Percentiles rank a stretch among this genome's conserved stretches.
Conservation (phyloP, 2,113 vertebrate genomes). For the Triplophysa rosa region DNA sequence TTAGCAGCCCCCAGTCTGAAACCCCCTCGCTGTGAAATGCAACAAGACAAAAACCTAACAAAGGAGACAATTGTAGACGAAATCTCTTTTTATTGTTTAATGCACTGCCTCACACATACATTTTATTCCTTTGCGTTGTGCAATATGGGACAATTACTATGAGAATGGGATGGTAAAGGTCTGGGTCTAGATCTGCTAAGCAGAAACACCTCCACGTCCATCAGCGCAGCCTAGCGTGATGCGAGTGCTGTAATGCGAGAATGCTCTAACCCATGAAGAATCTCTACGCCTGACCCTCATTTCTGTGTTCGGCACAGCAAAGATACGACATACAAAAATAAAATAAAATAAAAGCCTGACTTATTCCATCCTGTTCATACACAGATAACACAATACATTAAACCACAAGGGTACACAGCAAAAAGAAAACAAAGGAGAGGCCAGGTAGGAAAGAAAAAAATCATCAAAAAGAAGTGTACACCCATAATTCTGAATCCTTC, state of each 20-base stretch:
- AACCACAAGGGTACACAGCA: conserved; percentile 70
- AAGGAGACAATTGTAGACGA: conserved; percentile 43
- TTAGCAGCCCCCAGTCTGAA: too few species aligned
- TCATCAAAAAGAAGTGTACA: conserved; percentile 59
- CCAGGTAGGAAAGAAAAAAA: conserved; percentile 58
- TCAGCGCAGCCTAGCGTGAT: conserved; percentile 15
- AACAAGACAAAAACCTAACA: too few species aligned
- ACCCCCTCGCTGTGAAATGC: too few species aligned
- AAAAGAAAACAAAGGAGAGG: conserved; percentile 53
- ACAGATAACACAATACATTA: conserved; percentile 68
- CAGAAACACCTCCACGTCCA: conserved; percentile 49
- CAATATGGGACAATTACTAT: conserved; percentile 70
- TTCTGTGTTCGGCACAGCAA: conserved; percentile 64
- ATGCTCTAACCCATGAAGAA: background rate
- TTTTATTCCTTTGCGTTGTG: conserved; percentile 68
- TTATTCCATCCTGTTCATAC: conserved; percentile 53
- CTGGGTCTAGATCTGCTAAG: conserved; percentile 58
- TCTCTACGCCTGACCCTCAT: conserved; percentile 51
- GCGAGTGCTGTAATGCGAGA: background rate
- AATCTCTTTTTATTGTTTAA: conserved; percentile 73
- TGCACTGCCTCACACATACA: conserved; percentile 72
- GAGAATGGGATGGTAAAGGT: conserved; percentile 62
- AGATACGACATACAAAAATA: conserved; percentile 74
- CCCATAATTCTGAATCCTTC: conserved; percentile 57
- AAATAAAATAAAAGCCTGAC: conserved; percentile 72